These are phyloP conservation scores for Stegophylla sp. DNA, from an alignment of 2,888 invertebrate genomes.

Conservation along the genomic window DNA sequence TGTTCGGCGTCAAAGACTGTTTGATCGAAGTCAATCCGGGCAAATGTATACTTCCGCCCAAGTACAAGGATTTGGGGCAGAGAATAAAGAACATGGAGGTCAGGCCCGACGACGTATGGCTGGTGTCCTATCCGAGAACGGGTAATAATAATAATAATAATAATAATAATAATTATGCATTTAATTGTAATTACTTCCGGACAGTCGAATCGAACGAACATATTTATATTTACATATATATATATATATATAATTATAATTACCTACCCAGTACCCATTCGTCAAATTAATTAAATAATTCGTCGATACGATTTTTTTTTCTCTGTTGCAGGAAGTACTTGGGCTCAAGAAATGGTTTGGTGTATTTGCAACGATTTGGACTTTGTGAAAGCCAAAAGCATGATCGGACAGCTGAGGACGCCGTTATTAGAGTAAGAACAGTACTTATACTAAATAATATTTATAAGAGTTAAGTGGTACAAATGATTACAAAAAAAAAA, in stretches of 20 bases:
- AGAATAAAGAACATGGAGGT: slow-evolving; percentile 77
- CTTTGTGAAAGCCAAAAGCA: slow-evolving; percentile 75
- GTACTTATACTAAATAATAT: too few relatives aligned
- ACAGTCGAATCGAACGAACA: too few relatives aligned
- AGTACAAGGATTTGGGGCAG: slow-evolving; percentile 74
- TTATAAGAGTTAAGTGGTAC: too few relatives aligned
- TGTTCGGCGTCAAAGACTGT: slow-evolving; percentile 74
- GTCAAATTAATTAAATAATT: too few relatives aligned
- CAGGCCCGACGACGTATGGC: slow-evolving; percentile 80
- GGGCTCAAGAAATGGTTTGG: slow-evolving; percentile 94
- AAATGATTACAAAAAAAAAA: too few relatives aligned
- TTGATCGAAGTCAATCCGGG: slow-evolving; percentile 79
- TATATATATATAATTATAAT: too few relatives aligned
- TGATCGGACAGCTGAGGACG: slow-evolving; percentile 71
- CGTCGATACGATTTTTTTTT: neutral
- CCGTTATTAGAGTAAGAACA: slow-evolving; percentile 74
- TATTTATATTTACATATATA: too few relatives aligned
- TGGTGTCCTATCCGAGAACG: slow-evolving; percentile 87
- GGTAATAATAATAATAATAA: slow-evolving; percentile 70
- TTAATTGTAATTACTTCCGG: slow-evolving; percentile 9
- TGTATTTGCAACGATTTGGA: slow-evolving; percentile 82
- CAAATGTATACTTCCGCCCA: slow-evolving; percentile 73
- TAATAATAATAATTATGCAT: too few relatives aligned
- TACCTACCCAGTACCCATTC: too few relatives aligned
- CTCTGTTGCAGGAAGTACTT: slow-evolving; percentile 77